Evolutionary conservation across 2,888 invertebrate species (phyloP).

Genomic region (Dasysyrphus albostriatus): DNA sequence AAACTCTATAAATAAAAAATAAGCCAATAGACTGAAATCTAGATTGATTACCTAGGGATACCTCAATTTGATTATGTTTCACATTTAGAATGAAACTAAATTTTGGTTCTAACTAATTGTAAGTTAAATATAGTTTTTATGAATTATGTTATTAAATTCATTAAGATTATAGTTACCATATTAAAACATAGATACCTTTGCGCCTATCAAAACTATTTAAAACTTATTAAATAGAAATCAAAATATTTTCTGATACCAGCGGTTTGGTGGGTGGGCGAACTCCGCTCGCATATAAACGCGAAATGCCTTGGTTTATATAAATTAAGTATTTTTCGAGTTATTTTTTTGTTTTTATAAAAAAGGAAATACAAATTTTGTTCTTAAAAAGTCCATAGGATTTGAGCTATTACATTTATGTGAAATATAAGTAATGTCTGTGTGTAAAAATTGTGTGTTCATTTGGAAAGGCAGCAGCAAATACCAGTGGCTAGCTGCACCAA

Average conservation of each 20-base stretch:
- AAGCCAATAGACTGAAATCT: slow-evolving; percentile 32
- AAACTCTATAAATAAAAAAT: no score
- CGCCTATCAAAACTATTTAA: slow-evolving; percentile 35
- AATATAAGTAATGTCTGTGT: slow-evolving; percentile 31
- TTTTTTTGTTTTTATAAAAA: slow-evolving; percentile 28
- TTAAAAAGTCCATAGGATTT: slow-evolving; percentile 72
- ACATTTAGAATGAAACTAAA: slow-evolving; percentile 6
- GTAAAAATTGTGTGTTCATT: slow-evolving; percentile 57
- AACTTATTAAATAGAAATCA: slow-evolving; percentile 3
- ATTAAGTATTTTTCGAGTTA: background rate
- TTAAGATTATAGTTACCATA: slow-evolving; percentile 42
- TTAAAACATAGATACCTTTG: slow-evolving; percentile 49
- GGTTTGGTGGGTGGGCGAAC: slow-evolving; percentile 9
- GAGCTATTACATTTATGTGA: slow-evolving; percentile 57
- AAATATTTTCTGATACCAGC: slow-evolving; percentile 5
- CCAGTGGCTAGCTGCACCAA: slow-evolving; percentile 24
- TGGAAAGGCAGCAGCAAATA: slow-evolving; percentile 15
- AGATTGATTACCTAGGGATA: slow-evolving; percentile 56
- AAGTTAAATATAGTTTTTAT: slow-evolving; percentile 37
- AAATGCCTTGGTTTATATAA: slow-evolving; percentile 50
- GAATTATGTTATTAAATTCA: slow-evolving; percentile 35
- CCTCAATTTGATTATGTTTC: slow-evolving; percentile 26
- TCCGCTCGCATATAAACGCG: slow-evolving; percentile 48
- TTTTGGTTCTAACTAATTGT: slow-evolving; percentile 52
- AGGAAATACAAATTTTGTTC: slow-evolving; percentile 44